Evolutionary conservation across 2,888 invertebrate genomes (phyloP), one percentile per base, ranked within the genome.

Genomic region (Polydrusus tereticollis): DNA sequence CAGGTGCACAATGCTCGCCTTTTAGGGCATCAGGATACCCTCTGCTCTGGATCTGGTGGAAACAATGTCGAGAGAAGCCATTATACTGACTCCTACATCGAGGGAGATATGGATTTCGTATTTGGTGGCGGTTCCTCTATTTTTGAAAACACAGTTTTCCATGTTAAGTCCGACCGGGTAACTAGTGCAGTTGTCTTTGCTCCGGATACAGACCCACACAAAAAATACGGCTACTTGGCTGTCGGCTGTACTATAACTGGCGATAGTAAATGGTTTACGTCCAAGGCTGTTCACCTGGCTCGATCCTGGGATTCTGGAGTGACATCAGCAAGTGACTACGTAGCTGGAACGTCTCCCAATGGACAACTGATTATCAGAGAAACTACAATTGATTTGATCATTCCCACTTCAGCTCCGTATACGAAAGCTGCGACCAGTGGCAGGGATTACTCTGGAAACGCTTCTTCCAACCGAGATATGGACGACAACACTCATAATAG

Each of bases 271-370:
- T 65, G 50, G 47, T 36, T 29, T 41, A 21, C 33, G 7, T 59
- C 58, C 1, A 43, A 52, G 20, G 18, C 20, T 1, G 65, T 59
- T 21, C 59, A 64, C 18, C 16, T 70, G 8, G 70, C 64, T 8
- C 58, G 70, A 8, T 29, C 70, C n/a, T 70, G 70, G 70, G 70
- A 70, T 52, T 26, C 64, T 64, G 64, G 65, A 18, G 52, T 70
- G 16, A 26, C 45, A 8, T 55, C 69, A 21, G 55, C 62, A 14
- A 63, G 36, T 14, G 63, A 23, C 6, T 70, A 70, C 12, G 65
- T 70, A 4, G 41, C 70, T 16, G 70, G 70, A 47, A 58, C 47
- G 23, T 70, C 70, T 10, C 70, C 70, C 10, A 70, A 70, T 52
- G 70, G 70, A 4, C 70, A 70, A 50, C 38, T 70, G 1, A 59